Base-by-base conservation (phyloP, 1,140 invertebrate species). In the Rhyacophila brunnea region DNA sequence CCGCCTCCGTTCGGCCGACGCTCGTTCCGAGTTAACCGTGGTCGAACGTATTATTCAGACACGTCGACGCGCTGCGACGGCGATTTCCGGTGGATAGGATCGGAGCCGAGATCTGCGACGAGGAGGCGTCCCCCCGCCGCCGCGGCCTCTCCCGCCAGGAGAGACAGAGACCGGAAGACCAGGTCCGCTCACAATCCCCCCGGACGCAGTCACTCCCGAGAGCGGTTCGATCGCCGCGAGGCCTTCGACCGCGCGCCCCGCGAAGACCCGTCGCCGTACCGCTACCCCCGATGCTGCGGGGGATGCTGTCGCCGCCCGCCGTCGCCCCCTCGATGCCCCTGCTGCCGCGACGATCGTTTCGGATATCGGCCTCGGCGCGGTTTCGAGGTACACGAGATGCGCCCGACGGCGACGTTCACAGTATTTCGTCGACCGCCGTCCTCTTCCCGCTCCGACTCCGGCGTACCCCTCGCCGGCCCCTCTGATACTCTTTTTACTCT, bases 51-150 rank as follows among this genome's bases (percentile, higher is more conserved):
- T 60, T 61, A 10, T 17, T 38, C 56, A 38, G 75, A 79, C 67
- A 71, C 72, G 59, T 79, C 82, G 14, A 81, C 80, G 11, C 71
- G 78, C 46, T 80, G 83, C 65, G 79, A 83, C 65, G 74, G 78
- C 64, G 80, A 82, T 68, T 85, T 85, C 64, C 80, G 78, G 73
- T 85, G 83, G 83, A 79, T 84, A 69, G 60, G 60, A 40, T 64
- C 64, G 28, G 60, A 67, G 6, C 57, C 51, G 60, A 60, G 38
- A 35, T 46, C 34, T 50, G 44, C 23, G 49, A 65, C 64, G 64
- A 68, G 55, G 59, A 71, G 66, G 52, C 67, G 6, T 50, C 66
- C 4, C 51, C 63, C 7, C 60, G 72, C 69, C 35, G 64, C n/a
- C 53, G 72, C 47, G 54, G 66, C 13, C 54, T 72, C 49, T 56